These are phyloP conservation scores for Madoqua kirkii DNA, from an alignment of 2,113 vertebrate genomes.

Conservation along the genomic window DNA sequence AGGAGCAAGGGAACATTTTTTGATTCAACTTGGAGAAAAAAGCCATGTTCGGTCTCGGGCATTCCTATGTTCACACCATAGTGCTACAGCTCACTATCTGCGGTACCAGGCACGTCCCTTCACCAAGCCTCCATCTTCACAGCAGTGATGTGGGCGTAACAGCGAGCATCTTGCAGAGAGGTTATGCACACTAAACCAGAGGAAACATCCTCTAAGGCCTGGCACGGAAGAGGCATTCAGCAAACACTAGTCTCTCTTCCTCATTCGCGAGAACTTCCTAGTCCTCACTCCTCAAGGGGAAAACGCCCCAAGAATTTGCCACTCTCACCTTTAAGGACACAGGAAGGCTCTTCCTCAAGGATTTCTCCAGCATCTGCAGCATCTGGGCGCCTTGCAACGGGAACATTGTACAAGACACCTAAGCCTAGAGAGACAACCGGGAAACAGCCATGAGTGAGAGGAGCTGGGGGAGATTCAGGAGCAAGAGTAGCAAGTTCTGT, in stretches of 20 bases:
- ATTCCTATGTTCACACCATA: accelerated
- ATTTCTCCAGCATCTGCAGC: constrained; percentile 51
- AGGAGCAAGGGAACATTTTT: not conserved
- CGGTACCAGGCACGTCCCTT: too few species aligned
- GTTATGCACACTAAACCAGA: not conserved
- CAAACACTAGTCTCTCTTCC: not conserved
- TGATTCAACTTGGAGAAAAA: not conserved
- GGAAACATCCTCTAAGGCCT: not conserved
- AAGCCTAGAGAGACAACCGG: not conserved
- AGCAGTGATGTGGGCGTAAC: not conserved
- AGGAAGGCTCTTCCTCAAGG: constrained; percentile 52
- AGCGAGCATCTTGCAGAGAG: not conserved
- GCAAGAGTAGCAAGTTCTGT: not conserved
- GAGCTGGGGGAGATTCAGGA: not conserved
- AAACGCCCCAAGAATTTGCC: not conserved
- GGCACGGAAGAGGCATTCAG: not conserved
- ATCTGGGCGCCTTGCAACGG: constrained; percentile 32
- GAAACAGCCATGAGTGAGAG: not conserved
- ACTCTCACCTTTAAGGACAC: constrained; percentile 60
- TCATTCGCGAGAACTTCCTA: too few species aligned
- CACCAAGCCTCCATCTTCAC: not conserved
- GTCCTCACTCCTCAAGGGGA: not conserved
- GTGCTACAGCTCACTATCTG: not conserved
- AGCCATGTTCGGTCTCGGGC: not conserved
- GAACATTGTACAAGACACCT: not conserved